Percentiles rank a stretch among this genome's conserved stretches.
Evolutionary conservation across 2,797 vertebrate species (phyloP).

Genomic region (Rhynchonycteris naso): DNA sequence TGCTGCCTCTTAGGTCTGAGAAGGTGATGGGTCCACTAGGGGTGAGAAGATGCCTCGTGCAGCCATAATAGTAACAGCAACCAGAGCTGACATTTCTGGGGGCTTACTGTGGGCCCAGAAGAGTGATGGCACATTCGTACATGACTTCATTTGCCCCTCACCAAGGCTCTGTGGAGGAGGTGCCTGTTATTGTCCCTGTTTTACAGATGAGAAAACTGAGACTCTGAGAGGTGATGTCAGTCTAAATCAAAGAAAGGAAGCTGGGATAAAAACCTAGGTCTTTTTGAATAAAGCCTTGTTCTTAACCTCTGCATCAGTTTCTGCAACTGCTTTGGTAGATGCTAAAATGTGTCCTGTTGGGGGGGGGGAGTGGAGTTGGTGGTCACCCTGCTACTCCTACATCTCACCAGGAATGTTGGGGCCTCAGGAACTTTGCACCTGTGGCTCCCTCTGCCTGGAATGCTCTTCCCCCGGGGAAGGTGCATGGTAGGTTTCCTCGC

Average conservation of each 20-base stretch:
- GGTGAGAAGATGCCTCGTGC: neutral
- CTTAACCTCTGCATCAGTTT: neutral
- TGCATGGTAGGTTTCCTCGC: neutral
- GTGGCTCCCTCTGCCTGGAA: neutral
- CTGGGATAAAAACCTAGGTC: neutral
- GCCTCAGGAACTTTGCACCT: neutral
- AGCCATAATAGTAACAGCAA: neutral
- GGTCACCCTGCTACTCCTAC: neutral
- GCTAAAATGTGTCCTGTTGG: accelerated
- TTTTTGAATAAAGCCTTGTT: neutral
- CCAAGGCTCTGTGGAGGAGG: neutral
- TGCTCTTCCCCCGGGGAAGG: neutral
- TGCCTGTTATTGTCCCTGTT: neutral
- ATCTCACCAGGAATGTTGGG: neutral
- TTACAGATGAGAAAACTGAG: neutral
- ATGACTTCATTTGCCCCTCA: neutral
- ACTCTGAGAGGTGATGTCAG: neutral
- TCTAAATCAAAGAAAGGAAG: neutral
- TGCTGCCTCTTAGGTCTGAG: neutral
- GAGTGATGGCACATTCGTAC: accelerated
- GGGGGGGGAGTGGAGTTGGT: too few species aligned
- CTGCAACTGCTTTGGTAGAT: neutral
- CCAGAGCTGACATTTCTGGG: neutral
- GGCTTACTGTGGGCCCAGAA: neutral
- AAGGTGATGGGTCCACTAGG: neutral